Evolutionary conservation across 2,113 vertebrate genomes (phyloP).

Genomic region (Podocnemis expansa): DNA sequence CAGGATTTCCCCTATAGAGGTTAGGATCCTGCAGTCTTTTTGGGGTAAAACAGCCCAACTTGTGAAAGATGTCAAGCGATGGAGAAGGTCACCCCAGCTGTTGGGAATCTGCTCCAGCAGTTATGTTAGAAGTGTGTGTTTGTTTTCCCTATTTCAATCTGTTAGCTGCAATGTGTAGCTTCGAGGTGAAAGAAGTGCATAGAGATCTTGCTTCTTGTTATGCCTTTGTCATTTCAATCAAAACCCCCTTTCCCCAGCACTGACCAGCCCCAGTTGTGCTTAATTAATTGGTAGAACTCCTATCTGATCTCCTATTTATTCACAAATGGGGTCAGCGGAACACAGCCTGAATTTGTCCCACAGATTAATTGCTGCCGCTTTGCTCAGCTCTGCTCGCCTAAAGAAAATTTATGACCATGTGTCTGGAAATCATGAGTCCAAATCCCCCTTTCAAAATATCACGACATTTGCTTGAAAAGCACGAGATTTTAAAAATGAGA

Average conservation of each 20-base stretch:
- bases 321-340: background rate
- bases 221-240: background rate
- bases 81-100: slow-evolving; percentile 7
- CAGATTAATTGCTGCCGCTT: background rate
- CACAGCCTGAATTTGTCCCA: background rate
- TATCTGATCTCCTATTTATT: background rate
- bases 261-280: background rate
- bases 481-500: background rate
- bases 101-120: background rate
- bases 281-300: background rate
- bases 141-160: background rate
- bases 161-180: background rate
- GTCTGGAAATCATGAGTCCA: background rate
- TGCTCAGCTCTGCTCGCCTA: background rate
- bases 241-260: background rate
- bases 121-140: background rate
- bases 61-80: slow-evolving; percentile 9
- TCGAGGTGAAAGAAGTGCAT: background rate
- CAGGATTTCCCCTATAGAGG: background rate
- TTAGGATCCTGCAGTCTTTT: background rate
- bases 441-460: background rate
- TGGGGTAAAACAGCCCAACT: background rate
- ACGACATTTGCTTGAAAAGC: background rate
- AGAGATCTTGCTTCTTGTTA: background rate
- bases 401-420: background rate